These are phyloP conservation scores for Propsilocerus akamusi DNA, from an alignment of 1,140 invertebrate species.

Conservation along the genomic window DNA sequence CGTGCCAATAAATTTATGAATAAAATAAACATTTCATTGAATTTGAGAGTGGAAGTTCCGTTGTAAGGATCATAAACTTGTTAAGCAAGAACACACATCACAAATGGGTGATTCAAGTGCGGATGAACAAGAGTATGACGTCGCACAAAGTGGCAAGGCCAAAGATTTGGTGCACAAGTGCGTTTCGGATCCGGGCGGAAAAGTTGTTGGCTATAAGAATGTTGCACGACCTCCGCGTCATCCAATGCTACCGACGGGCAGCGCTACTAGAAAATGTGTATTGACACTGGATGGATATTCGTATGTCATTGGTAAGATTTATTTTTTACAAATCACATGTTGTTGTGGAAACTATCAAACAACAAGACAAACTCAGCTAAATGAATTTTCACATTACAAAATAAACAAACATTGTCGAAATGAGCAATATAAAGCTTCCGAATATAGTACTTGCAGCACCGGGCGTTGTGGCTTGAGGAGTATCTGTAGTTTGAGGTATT, in stretches of 20 bases:
- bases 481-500: neutral
- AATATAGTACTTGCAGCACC: neutral
- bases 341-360: too few species aligned
- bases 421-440: neutral
- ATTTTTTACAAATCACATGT: neutral
- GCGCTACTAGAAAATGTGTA: constrained; percentile 47
- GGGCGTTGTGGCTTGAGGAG: neutral
- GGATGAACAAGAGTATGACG: neutral
- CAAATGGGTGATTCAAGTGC: constrained; percentile 3
- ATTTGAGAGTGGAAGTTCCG: too few species aligned
- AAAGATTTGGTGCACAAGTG: neutral
- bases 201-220: neutral
- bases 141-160: neutral
- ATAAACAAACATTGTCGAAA: neutral
- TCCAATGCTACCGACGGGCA: constrained; percentile 12
- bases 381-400: too few species aligned
- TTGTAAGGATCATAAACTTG: too few species aligned
- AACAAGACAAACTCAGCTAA: constrained; percentile 1
- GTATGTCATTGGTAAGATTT: constrained; percentile 56
- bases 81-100: too few species aligned
- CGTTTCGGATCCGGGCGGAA: neutral
- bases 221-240: neutral
- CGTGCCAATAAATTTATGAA: too few species aligned
- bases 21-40: too few species aligned
- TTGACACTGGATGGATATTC: constrained; percentile 60